Evolutionary conservation across 1,140 invertebrate genomes (phyloP), one percentile per base, ranked within the genome.

Genomic region (Ceratina japonica): DNA sequence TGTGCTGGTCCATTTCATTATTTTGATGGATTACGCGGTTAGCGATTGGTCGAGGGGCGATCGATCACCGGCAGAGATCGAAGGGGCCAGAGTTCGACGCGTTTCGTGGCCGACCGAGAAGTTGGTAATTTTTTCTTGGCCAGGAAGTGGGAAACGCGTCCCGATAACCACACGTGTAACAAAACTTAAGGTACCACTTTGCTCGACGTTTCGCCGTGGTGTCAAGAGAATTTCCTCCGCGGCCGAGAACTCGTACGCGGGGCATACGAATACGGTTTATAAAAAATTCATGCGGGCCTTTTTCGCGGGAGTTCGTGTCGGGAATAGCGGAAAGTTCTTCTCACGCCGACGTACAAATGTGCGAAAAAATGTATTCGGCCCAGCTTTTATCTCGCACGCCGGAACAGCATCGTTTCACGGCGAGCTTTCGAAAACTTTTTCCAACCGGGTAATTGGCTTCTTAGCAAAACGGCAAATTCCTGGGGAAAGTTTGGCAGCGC

Each of bases 161-260:
- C 51, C 27, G 49, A 15, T 75, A 61, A 56, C 49, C 77, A 70
- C 81, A 84, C 82, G 77, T 83, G 77, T 79, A 79, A 65, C 70
- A 77, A 83, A 84, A 84, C 66, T 80, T 79, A 79, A 83, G 70
- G 64, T 65, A 65, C 61, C 44, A 62, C 49, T 78, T 78, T 63
- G 59, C 69, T 49, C 68, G 75, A 37, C 59, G 68, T 58, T 16
- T 37, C 37, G 31, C 2, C 27, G 18, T 15, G 49, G 49, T 37
- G 72, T 75, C 37, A 74, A 44, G 70, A 75, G 74, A 83, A 83
- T 84, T 75, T 80, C 4, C 59, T 64, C 20, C 24, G 31, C 62
- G 70, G 59, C 10, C 37, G 59, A 44, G 51, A 70, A 62, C 27
- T 63, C 22, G 24, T 31, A 5, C 49, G 68, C 16, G 0, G 13